Percentiles rank a stretch among this genome's conserved stretches.
These are phyloP conservation scores for Thysanoteuthis rhombus DNA, from an alignment of 2,888 invertebrate species.

Conservation along the genomic window DNA sequence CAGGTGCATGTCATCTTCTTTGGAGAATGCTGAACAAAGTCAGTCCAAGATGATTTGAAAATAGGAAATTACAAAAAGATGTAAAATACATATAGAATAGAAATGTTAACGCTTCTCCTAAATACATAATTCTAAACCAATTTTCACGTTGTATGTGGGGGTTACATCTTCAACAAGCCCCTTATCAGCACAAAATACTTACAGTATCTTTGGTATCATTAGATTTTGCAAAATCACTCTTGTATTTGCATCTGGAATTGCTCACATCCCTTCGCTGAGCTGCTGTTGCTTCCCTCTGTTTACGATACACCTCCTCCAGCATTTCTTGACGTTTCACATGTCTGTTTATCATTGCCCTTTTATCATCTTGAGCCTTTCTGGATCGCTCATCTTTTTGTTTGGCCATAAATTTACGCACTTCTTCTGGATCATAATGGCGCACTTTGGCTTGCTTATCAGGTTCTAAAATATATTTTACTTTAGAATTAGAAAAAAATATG, in stretches of 20 bases:
- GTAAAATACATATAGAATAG: too few relatives aligned
- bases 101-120: too few relatives aligned
- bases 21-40: too few relatives aligned
- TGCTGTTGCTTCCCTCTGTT: constrained; percentile 46
- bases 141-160: too few relatives aligned
- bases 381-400: constrained; percentile 72
- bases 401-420: constrained; percentile 72
- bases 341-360: constrained; percentile 56
- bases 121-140: too few relatives aligned
- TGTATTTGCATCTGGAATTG: not conserved
- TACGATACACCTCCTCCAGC: constrained; percentile 50
- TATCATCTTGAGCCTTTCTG: constrained; percentile 66
- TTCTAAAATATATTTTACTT: constrained; percentile 37
- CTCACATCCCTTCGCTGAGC: constrained; percentile 35
- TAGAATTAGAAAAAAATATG: not conserved
- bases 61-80: too few relatives aligned
- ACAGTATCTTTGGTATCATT: not conserved
- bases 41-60: too few relatives aligned
- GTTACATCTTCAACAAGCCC: not conserved
- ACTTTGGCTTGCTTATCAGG: constrained; percentile 55
- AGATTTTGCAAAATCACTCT: not conserved
- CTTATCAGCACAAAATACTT: not conserved
- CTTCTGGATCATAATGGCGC: constrained; percentile 75
- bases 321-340: constrained; percentile 36
- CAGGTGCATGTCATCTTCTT: too few relatives aligned